Evolutionary conservation across 2,888 invertebrate species (phyloP).

Genomic region (Acanthosepion pharaonis): DNA sequence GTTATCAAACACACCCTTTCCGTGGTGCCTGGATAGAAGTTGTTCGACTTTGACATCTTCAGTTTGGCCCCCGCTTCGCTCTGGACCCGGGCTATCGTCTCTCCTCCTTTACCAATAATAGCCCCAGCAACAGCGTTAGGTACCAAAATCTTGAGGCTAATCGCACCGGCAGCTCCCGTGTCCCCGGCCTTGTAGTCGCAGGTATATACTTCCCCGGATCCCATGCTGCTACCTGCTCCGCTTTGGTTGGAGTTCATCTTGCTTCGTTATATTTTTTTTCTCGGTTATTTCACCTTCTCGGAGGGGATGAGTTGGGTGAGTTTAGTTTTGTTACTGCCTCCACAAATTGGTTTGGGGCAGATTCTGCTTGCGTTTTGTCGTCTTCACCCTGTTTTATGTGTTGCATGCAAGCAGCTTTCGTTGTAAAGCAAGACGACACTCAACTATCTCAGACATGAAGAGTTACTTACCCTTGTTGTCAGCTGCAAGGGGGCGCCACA

Average conservation of each 20-base stretch:
- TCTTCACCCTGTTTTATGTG: background rate
- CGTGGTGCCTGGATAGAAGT: slow-evolving; percentile 92
- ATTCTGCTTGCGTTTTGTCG: background rate
- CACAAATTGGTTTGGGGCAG: background rate
- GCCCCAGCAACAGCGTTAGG: slow-evolving; percentile 92
- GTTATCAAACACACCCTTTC: slow-evolving; percentile 68
- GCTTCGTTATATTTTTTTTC: background rate
- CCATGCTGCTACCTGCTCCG: slow-evolving; percentile 42
- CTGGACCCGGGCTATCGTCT: slow-evolving; percentile 96
- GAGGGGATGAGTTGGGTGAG: background rate
- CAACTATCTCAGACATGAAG: background rate
- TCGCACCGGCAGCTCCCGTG: slow-evolving; percentile 55
- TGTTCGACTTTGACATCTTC: slow-evolving; percentile 98
- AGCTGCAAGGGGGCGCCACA: background rate
- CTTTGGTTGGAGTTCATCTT: slow-evolving; percentile 39
- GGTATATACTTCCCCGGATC: slow-evolving; percentile 39
- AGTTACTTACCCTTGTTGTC: background rate
- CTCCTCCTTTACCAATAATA: slow-evolving; percentile 98
- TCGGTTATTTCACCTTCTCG: background rate
- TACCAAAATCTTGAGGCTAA: slow-evolving; percentile 94
- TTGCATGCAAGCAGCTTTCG: slow-evolving; percentile 40
- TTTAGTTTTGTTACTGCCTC: background rate
- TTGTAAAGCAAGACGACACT: slow-evolving; percentile 34
- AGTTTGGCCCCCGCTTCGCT: slow-evolving; percentile 96
- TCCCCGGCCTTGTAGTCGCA: slow-evolving; percentile 35